Evolutionary conservation across 2,888 invertebrate genomes (phyloP).

Genomic region (Mythimna vitellina): DNA sequence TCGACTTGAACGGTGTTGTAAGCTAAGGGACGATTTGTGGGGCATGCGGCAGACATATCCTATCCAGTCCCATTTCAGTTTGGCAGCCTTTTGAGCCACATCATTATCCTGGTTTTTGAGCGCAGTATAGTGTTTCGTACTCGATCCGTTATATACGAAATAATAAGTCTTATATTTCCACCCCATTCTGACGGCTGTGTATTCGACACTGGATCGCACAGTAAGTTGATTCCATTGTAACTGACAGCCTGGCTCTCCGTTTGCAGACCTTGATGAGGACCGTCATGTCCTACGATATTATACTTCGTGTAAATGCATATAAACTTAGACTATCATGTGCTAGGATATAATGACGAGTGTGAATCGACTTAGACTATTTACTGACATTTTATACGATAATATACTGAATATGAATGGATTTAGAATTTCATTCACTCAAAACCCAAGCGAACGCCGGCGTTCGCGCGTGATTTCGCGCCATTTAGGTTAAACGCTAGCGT

Average conservation of each 20-base stretch:
- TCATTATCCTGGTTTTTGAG: no score
- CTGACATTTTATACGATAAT: neutral
- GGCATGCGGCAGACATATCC: no score
- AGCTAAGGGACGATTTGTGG: no score
- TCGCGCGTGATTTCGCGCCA: no score
- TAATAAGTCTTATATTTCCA: constrained; percentile 3
- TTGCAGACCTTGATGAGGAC: constrained; percentile 13
- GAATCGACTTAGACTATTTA: no score
- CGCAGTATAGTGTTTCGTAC: no score
- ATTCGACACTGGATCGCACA: constrained; percentile 33
- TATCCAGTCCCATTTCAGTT: no score
- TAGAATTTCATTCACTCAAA: no score
- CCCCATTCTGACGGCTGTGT: constrained; percentile 15
- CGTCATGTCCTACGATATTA: neutral
- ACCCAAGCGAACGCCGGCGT: no score
- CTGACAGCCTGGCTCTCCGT: constrained; percentile 13
- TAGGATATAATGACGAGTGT: neutral
- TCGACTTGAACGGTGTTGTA: no score
- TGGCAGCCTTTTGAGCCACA: no score
- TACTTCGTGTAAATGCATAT: neutral
- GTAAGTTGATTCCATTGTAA: constrained; percentile 21
- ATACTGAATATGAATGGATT: neutral
- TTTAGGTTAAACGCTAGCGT: no score
- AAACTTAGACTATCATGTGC: neutral
- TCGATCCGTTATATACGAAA: neutral